These are phyloP conservation scores for Drosophila maculinotata DNA, from an alignment of 2,888 invertebrate species.

Conservation along the genomic window DNA sequence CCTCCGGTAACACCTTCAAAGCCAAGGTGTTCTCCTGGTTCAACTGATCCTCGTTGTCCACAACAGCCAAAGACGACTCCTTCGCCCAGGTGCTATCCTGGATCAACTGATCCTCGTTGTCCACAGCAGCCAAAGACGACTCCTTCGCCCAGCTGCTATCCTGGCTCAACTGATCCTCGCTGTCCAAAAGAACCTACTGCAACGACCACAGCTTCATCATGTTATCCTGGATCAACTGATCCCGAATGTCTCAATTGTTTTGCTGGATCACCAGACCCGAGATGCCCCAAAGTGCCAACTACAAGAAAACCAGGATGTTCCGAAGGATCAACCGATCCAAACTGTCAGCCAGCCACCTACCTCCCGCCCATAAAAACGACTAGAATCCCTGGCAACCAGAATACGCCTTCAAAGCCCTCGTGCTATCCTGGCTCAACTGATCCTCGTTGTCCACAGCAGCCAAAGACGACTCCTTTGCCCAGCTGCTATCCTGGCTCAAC, in stretches of 20 bases:
- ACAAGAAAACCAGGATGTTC: slow-evolving; percentile 70
- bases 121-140: slow-evolving; percentile 34
- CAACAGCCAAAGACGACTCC: too few relatives aligned
- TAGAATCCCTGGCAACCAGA: slow-evolving; percentile 24
- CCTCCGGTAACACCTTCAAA: too few relatives aligned
- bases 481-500: slow-evolving; percentile 78
- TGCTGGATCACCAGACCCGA: slow-evolving; percentile 79
- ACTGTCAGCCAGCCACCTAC: slow-evolving; percentile 55
- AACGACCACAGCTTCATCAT: slow-evolving; percentile 4
- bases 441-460: slow-evolving; percentile 22
- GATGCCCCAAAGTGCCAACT: slow-evolving; percentile 48
- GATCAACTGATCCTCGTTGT: slow-evolving; percentile 30
- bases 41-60: too few relatives aligned
- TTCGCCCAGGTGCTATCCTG: slow-evolving; percentile 17
- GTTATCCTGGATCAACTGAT: slow-evolving; percentile 76
- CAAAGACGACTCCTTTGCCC: slow-evolving; percentile 26
- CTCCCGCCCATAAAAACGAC: slow-evolving; percentile 43
- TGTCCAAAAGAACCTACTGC: slow-evolving; percentile 40
- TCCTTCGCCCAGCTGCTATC: slow-evolving; percentile 69
- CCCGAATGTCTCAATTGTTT: slow-evolving; percentile 77
- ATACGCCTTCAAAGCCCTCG: slow-evolving; percentile 23
- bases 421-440: slow-evolving; percentile 40
- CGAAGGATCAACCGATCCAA: slow-evolving; percentile 83
- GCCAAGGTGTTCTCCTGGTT: too few relatives aligned
- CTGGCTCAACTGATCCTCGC: slow-evolving; percentile 81